A percentile compares a stretch with the other conserved stretches of the same genome.
These are phyloP conservation scores for Syngnathus scovelli DNA, from an alignment of 2,113 vertebrate species.

Conservation along the genomic window DNA sequence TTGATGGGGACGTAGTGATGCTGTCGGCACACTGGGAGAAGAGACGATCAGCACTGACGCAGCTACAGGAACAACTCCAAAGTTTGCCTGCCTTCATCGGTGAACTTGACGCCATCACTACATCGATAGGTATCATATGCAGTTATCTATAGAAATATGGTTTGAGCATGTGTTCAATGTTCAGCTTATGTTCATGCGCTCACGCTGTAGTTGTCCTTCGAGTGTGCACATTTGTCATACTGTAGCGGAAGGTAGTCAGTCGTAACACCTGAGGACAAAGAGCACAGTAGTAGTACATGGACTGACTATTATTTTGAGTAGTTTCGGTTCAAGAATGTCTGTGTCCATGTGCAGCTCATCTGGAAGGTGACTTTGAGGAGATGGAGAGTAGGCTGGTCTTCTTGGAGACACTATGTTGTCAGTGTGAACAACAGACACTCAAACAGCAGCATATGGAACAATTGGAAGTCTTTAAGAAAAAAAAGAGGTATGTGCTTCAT, in stretches of 20 bases:
- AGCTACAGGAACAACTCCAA: conserved; percentile 86
- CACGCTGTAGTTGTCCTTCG: background rate
- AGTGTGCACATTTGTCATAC: background rate
- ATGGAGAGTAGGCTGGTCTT: conserved; percentile 81
- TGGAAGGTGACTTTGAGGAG: conserved; percentile 89
- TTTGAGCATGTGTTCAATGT: background rate
- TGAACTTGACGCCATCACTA: conserved; percentile 79
- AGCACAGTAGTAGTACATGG: background rate
- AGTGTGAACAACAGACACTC: conserved; percentile 83
- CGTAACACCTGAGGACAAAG: no score
- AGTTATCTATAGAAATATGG: background rate
- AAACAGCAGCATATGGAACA: conserved; percentile 77
- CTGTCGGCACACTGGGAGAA: conserved; percentile 91
- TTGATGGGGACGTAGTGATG: conserved; percentile 90
- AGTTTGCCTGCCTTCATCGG: conserved; percentile 78
- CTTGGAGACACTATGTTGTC: conserved; percentile 85
- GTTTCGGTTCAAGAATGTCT: background rate
- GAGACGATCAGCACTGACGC: conserved; percentile 71
- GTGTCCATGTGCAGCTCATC: conserved; percentile 66
- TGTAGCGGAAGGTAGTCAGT: background rate
- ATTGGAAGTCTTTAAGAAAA: conserved; percentile 85
- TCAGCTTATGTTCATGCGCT: background rate
- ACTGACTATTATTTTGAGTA: background rate
- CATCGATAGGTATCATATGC: conserved; percentile 72
- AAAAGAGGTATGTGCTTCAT: conserved; percentile 76